phyloP scores from a whole-genome alignment of 2,113 vertebrate species.

The Terrapene triunguis region DNA sequence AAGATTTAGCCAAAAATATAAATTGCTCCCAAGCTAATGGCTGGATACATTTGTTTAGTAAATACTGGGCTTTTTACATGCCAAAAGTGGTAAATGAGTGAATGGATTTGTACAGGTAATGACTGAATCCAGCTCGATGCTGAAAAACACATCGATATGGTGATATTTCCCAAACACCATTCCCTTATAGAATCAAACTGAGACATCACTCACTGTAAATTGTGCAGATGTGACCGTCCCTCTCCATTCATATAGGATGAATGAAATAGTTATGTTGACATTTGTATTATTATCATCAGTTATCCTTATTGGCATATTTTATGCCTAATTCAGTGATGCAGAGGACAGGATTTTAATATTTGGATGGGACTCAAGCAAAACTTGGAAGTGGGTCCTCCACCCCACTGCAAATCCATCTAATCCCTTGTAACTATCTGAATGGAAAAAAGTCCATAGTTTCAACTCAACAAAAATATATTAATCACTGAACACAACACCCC shows the following conservation, averaged over 20 bases:
- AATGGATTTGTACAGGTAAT: neutral
- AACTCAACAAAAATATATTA: neutral
- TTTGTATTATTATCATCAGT: fast-evolving
- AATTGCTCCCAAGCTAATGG: neutral
- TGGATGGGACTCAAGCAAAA: neutral
- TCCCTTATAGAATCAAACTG: fast-evolving
- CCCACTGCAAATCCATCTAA: neutral
- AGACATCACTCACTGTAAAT: fast-evolving
- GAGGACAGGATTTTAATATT: neutral
- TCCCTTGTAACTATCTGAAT: neutral
- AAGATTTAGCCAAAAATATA: neutral
- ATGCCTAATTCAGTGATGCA: neutral
- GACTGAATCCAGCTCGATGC: neutral
- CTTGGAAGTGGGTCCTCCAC: neutral
- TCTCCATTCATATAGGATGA: neutral
- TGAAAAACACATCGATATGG: neutral
- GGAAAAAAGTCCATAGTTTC: neutral
- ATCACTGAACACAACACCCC: neutral
- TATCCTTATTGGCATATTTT: neutral
- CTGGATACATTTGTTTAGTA: neutral
- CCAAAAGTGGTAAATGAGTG: neutral
- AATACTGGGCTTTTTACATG: neutral
- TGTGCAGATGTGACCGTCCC: neutral
- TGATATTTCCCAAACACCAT: neutral
- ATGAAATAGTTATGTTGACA: neutral